phyloP scores from a whole-genome alignment of 2,113 vertebrate species.

The Chionodraco myersi region DNA sequence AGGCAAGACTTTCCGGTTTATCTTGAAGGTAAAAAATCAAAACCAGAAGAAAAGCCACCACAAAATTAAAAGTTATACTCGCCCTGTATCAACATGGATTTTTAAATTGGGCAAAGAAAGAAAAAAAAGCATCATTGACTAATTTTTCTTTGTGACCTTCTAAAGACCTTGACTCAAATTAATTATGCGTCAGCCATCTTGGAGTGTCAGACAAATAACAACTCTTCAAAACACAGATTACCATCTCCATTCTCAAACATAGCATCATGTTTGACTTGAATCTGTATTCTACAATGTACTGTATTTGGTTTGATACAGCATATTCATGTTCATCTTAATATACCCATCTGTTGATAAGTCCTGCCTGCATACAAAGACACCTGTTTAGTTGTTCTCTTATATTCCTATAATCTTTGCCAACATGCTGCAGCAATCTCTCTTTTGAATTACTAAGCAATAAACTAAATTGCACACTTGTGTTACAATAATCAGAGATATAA shows the following conservation, averaged over 20 bases:
- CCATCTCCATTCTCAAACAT: too few relatives aligned
- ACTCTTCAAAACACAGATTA: too few relatives aligned
- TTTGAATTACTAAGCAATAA: too few relatives aligned
- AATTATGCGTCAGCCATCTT: constrained; percentile 4
- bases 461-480: not conserved
- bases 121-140: not conserved
- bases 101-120: not conserved
- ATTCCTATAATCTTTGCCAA: not conserved
- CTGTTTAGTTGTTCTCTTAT: not conserved
- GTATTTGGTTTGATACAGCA: not conserved
- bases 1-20: too few relatives aligned
- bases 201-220: not conserved
- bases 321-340: too few relatives aligned
- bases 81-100: not conserved
- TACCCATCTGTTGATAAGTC: not conserved
- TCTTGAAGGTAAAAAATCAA: too few relatives aligned
- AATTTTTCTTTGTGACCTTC: not conserved
- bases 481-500: not conserved
- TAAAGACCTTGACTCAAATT: not conserved
- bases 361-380: not conserved
- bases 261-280: too few relatives aligned
- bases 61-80: not conserved
- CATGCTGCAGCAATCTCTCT: not conserved
- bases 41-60: not conserved
- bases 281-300: too few relatives aligned